Base-by-base conservation (phyloP, 1,140 invertebrate species). In the Choristoneura fumiferana region DNA sequence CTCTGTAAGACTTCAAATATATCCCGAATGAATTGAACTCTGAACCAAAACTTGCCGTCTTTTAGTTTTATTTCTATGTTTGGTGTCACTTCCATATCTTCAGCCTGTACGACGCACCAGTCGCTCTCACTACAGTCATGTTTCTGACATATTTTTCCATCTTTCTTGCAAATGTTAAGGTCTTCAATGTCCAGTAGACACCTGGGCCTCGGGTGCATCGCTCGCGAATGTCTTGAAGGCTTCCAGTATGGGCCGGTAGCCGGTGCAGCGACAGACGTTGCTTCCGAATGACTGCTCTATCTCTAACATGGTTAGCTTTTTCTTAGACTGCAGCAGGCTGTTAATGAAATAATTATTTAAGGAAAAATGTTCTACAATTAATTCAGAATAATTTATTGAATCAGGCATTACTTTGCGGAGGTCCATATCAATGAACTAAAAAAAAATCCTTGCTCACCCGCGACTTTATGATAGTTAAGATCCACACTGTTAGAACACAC, bases 211-310 rank as follows among this genome's bases (percentile, higher is more conserved):
- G 13, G 45, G 49, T 6, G 91, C 90, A 71, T 93, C 92, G 4
- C 38, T 76, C 1, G 91, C 91, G 38, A 94, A 91, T 34, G 91
- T 91, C 79, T 95, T 95, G 70, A 95, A 95, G 8, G 94, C 91
- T 35, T 95, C 92, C n/a, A 96, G 81, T 77, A 96, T 96, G 0
- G 95, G 93, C 39, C 95, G 84, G 73, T 96, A 96, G 0, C 95
- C 95, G 1, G 95, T 96, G 72, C 95, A 96, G 29, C 94, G 91
- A 62, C 95, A 96, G 34, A 95, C 90, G 73, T 95, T 96, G 60
- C 95, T 93, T 8, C 92, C 93, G 65, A 94, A 92, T 0, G 91
- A 91, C 62, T 93, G 90, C 67, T 94, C 93, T 13, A 94, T 89
- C 66, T 94, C 89, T 57, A 90, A 81, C 89, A 91, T 91, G 0